phyloP scores from a whole-genome alignment of 2,888 invertebrate genomes.

The Neoitamus cyanurus region DNA sequence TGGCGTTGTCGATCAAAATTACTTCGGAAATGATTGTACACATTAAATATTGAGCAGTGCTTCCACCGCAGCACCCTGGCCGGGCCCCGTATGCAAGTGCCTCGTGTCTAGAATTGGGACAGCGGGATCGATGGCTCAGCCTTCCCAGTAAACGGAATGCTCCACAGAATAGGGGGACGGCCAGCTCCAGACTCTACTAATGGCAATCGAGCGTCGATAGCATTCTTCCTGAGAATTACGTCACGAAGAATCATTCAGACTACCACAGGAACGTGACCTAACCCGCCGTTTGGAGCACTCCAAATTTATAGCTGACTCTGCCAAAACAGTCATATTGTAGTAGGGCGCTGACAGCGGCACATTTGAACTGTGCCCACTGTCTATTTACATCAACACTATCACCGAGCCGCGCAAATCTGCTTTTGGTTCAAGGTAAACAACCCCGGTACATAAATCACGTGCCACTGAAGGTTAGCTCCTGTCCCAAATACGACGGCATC shows the following conservation, averaged over 20 bases:
- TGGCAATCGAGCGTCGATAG: neutral
- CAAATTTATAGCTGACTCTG: neutral
- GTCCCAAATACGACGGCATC: slow-evolving; percentile 13
- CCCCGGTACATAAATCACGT: slow-evolving; percentile 45
- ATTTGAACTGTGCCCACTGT: neutral
- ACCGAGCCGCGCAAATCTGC: neutral
- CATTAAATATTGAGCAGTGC: slow-evolving; percentile 28
- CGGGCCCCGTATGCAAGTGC: neutral
- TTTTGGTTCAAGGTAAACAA: slow-evolving; percentile 47
- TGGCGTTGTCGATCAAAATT: slow-evolving; percentile 45
- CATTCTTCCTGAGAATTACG: neutral
- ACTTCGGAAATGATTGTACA: slow-evolving; percentile 46
- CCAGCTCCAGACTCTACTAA: neutral
- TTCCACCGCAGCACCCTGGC: neutral
- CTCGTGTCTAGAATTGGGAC: slow-evolving; percentile 3
- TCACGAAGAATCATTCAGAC: neutral
- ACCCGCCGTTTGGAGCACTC: neutral
- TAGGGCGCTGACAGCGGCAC: neutral
- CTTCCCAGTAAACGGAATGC: neutral
- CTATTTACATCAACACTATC: slow-evolving; percentile 27
- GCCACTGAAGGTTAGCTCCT: slow-evolving; percentile 20
- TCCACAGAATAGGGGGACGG: neutral
- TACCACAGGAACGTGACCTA: neutral
- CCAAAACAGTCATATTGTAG: neutral
- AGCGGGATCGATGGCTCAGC: neutral